Percentiles rank a stretch among this genome's conserved stretches.
Conservation (phyloP, 2,888 invertebrate genomes). For the Amphipoea oculea region DNA sequence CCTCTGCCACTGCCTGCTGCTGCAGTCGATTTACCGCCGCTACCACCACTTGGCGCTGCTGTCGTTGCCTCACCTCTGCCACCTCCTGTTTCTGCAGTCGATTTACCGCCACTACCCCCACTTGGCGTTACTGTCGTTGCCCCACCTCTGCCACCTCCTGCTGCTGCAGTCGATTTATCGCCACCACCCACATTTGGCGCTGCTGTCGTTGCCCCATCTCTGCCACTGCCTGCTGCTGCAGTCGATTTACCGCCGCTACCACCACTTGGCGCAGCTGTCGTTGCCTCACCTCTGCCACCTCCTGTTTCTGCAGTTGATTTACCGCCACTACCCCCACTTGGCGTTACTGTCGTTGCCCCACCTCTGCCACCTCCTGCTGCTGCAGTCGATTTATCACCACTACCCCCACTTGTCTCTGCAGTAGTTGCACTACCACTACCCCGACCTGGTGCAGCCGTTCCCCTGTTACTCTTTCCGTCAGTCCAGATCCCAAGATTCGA, state of each 20-base stretch:
- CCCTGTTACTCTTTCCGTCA: rapidly evolving
- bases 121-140: background rate
- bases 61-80: no score
- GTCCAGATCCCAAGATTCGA: rapidly evolving
- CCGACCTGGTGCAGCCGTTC: background rate
- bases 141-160: no score
- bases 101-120: background rate
- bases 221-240: background rate
- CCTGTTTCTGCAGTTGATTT: background rate
- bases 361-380: no score
- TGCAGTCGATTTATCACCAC: background rate
- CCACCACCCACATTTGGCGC: no score
- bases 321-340: background rate
- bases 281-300: no score
- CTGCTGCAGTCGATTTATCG: background rate
- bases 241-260: background rate
- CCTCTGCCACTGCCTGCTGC: no score
- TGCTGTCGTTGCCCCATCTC: no score
- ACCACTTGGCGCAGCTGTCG: background rate
- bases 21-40: background rate
- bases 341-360: background rate
- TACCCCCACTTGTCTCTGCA: background rate
- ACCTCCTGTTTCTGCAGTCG: background rate
- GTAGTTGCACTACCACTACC: background rate
- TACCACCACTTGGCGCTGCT: background rate